Base-by-base conservation (phyloP, 2,888 invertebrate species). In the Xestia ashworthii region DNA sequence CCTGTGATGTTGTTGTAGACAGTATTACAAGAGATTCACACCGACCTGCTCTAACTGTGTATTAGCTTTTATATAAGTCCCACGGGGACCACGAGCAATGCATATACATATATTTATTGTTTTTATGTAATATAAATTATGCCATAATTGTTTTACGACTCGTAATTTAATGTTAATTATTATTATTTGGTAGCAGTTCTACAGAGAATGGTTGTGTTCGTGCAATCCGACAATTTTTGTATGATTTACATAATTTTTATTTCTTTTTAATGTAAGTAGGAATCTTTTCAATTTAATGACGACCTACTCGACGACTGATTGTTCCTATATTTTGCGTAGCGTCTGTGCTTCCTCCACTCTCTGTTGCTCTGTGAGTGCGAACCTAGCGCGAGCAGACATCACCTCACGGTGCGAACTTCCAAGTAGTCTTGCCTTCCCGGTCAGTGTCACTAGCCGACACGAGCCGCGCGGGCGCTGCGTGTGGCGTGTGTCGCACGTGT, bases 121-220 rank as follows among this genome's bases (percentile, higher is more conserved):
- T 93, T 93, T 92, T 90, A 87, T 91, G 85, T 92, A 89, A 90
- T 93, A 91, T 94, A 93, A 94, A 93, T 93, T 95, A 95, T 94
- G 95, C 95, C 95, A 95, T 95, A 95, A 93, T 94, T 93, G 93
- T 94, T 95, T 94, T 94, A 94, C 94, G 90, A 93, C 92, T 90
- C 93, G 93, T 94, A 94, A 93, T 92, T 93, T 92, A 91, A 93
- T 92, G 89, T 93, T 93, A 93, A 94, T 93, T 92, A 93, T 92
- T 92, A 89, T 89, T 86, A 87, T 88, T 85, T 87, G 89, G 87
- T 88, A 90, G 91, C 91, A 85, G 87, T 87, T 89, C 87, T 87
- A 82, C 84, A 84, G 86, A 88, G 89, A 86, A 84, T 80, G 90
- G 89, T 89, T 88, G 91, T 89, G 91, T 84, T 85, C 88, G 90